Percentiles rank a stretch among this genome's conserved stretches.
Conservation (phyloP, 2,888 invertebrate species). For the Leistus spinibarbis region DNA sequence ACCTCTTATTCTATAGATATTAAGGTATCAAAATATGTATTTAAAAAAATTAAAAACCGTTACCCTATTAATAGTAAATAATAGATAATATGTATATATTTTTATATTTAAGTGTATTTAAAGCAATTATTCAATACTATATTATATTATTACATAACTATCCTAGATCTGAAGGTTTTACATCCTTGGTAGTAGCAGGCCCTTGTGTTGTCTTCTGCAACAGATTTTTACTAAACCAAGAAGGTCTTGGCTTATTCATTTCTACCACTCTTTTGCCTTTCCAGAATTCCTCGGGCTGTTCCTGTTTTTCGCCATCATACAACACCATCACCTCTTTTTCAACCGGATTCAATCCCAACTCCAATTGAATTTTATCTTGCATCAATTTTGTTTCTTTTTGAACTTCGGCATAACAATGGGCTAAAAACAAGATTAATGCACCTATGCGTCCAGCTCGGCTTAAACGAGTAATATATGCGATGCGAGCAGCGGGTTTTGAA, state of each 20-base stretch:
- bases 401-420: slow-evolving; percentile 83
- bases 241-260: slow-evolving; percentile 81
- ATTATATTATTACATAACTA: slow-evolving; percentile 51
- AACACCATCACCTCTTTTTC: slow-evolving; percentile 86
- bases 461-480: no score
- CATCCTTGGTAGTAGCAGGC: slow-evolving; percentile 71
- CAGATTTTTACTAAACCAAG: slow-evolving; percentile 88
- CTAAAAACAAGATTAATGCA: slow-evolving; percentile 65
- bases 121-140: neutral
- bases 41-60: no score
- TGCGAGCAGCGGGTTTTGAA: no score
- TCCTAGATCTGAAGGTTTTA: slow-evolving; percentile 75
- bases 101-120: slow-evolving; percentile 7
- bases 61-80: no score
- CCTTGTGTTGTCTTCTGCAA: slow-evolving; percentile 78
- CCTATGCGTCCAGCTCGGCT: no score
- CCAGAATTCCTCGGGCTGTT: slow-evolving; percentile 66
- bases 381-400: slow-evolving; percentile 81
- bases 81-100: neutral
- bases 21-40: no score
- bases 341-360: slow-evolving; percentile 73
- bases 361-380: slow-evolving; percentile 73
- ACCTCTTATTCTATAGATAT: no score
- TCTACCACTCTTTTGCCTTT: slow-evolving; percentile 82
- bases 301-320: slow-evolving; percentile 80